A percentile compares a stretch with the other conserved stretches of the same genome.
These are phyloP conservation scores for Vanessa cardui DNA, from an alignment of 2,888 invertebrate genomes.

Conservation along the genomic window DNA sequence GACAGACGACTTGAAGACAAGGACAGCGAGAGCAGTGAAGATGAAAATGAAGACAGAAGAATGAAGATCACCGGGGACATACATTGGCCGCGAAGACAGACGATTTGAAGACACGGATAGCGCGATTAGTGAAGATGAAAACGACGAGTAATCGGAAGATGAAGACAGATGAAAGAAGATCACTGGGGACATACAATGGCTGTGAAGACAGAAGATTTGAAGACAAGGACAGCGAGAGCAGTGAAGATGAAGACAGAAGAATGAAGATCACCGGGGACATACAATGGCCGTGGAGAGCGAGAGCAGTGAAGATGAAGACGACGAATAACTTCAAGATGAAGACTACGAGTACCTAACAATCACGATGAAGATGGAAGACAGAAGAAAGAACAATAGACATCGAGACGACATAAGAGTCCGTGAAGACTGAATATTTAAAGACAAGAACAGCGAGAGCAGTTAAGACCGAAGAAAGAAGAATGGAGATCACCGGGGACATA, in stretches of 20 bases:
- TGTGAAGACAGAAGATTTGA: background rate
- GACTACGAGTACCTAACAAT: background rate
- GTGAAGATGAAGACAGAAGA: background rate
- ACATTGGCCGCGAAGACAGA: background rate
- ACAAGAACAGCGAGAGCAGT: background rate
- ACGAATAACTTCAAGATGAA: background rate
- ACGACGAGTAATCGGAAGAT: background rate
- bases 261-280: background rate
- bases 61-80: background rate
- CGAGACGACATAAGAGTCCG: background rate
- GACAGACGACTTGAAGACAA: too few species aligned
- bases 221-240: background rate
- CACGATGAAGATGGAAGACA: background rate
- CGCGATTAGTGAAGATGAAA: background rate
- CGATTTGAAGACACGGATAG: background rate
- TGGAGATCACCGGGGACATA: too few species aligned
- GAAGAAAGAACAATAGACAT: background rate
- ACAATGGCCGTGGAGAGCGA: background rate
- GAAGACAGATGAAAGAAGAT: background rate
- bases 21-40: too few species aligned
- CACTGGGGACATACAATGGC: background rate
- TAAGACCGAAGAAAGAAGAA: too few species aligned
- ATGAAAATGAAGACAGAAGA: background rate
- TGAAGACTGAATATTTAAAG: background rate
- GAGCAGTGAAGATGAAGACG: background rate